Evolutionary conservation across 2,113 vertebrate species (phyloP).

Genomic region (Glareola pratincola): DNA sequence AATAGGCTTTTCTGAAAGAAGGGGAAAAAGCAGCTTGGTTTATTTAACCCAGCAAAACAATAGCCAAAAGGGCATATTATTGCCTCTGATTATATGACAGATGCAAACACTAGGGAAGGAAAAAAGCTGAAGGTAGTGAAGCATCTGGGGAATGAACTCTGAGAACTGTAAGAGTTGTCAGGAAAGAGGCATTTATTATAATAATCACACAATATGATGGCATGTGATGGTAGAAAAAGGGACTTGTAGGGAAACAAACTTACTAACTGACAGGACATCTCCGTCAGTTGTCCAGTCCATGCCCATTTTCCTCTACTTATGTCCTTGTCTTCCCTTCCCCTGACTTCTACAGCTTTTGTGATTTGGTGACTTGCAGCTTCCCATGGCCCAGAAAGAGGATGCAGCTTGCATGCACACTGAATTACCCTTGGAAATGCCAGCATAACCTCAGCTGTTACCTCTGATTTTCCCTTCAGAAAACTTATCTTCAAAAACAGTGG

Average conservation of each 20-base stretch:
- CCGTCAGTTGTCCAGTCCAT: background rate
- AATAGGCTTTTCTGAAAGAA: background rate
- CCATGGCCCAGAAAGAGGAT: background rate
- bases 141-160: background rate
- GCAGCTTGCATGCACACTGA: too few species aligned
- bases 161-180: background rate
- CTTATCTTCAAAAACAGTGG: background rate
- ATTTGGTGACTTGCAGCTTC: background rate
- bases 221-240: background rate
- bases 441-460: too few species aligned
- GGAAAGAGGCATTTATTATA: background rate
- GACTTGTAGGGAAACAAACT: background rate
- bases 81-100: background rate
- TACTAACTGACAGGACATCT: background rate
- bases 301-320: background rate
- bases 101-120: background rate
- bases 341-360: background rate
- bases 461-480: background rate
- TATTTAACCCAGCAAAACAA: background rate
- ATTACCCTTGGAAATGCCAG: background rate
- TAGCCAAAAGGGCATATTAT: background rate
- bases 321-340: background rate
- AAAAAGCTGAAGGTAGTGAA: background rate
- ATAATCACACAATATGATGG: background rate
- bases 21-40: background rate